Evolutionary conservation across 2,113 vertebrate species (phyloP).

Genomic region (Myotis yumanensis): DNA sequence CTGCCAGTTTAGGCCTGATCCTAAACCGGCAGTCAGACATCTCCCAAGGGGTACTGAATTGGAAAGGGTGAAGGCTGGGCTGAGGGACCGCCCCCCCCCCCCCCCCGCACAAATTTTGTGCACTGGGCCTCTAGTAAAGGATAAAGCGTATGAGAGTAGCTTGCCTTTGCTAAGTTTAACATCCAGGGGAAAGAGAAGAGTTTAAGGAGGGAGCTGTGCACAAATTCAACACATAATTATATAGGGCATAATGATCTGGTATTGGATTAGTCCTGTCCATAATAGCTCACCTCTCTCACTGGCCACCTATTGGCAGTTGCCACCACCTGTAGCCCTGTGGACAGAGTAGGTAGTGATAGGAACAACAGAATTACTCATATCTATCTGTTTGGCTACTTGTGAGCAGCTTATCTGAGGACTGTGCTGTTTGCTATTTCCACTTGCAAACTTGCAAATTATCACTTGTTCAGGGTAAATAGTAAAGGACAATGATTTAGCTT

Average conservation of each 20-base stretch:
- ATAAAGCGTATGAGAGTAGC: background rate
- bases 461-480: background rate
- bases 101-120: too few species aligned
- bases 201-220: background rate
- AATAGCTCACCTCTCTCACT: background rate
- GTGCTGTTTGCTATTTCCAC: background rate
- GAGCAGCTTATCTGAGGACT: background rate
- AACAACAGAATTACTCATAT: background rate
- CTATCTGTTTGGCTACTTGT: background rate
- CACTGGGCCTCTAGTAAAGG: background rate
- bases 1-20: too few species aligned
- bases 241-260: background rate
- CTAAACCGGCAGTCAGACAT: too few species aligned
- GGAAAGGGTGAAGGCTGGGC: too few species aligned
- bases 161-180: background rate
- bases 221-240: background rate
- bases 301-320: background rate
- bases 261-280: background rate
- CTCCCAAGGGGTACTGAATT: too few species aligned
- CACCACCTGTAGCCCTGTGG: background rate
- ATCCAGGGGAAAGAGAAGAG: background rate
- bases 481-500: background rate
- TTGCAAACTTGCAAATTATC: background rate
- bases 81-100: rapidly evolving
- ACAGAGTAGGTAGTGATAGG: background rate